Evolutionary conservation across 2,113 vertebrate species (phyloP).

Genomic region (Elephas maximus): DNA sequence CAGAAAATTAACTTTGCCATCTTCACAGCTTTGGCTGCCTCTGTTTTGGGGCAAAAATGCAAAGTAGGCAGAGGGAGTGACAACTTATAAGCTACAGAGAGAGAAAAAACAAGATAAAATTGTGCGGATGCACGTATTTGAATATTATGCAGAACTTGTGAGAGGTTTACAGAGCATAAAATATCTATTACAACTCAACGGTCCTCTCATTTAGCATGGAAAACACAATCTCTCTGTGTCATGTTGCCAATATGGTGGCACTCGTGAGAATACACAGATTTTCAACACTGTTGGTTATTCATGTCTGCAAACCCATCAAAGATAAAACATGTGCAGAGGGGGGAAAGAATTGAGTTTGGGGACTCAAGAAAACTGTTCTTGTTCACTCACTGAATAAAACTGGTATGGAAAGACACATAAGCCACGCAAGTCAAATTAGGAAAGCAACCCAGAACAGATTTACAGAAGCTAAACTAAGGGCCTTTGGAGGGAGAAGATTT

Average conservation of each 20-base stretch:
- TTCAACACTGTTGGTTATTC: constrained; percentile 34
- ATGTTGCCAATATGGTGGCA: not conserved
- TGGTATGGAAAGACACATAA: constrained; percentile 40
- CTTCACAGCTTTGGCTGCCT: not conserved
- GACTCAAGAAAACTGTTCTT: constrained; percentile 41
- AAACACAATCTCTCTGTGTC: constrained; percentile 1
- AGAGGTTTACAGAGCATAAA: not conserved
- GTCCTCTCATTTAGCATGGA: constrained; percentile 47
- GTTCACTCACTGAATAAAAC: constrained; percentile 35
- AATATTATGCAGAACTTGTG: constrained; percentile 1
- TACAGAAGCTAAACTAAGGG: constrained; percentile 74
- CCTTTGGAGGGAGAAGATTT: constrained; percentile 72
- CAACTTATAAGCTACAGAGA: not conserved
- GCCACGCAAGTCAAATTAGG: constrained; percentile 67
- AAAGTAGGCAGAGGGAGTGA: not conserved
- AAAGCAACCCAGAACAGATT: constrained; percentile 78
- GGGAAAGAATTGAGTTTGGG: not conserved
- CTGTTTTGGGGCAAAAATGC: not conserved
- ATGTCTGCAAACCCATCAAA: constrained; percentile 42
- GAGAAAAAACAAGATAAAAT: not conserved
- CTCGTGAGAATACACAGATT: constrained; percentile 55
- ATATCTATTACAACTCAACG: not conserved
- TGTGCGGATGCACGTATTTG: not conserved
- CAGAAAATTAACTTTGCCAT: not conserved
- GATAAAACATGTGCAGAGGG: not conserved